A percentile compares a stretch with the other conserved stretches of the same genome.
phyloP scores from a whole-genome alignment of 2,797 vertebrate species.

The Iguana delicatissima region DNA sequence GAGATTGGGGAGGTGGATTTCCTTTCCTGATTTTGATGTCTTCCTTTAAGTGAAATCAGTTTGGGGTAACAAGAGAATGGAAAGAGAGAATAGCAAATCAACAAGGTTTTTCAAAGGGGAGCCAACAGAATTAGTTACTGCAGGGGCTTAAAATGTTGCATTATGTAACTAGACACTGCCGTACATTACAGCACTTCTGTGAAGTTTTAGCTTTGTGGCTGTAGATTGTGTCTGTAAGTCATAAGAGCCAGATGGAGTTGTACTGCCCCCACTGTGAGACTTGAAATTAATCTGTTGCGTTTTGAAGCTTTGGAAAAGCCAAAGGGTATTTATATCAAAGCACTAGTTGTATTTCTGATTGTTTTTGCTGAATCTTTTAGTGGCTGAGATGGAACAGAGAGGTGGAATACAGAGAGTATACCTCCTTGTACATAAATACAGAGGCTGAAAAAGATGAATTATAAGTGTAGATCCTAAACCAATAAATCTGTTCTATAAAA shows the following conservation, averaged over 20 bases:
- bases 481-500: not conserved
- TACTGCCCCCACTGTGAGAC: conserved; percentile 40
- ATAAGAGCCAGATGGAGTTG: conserved; percentile 30
- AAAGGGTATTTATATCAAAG: conserved; percentile 34
- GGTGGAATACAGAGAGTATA: conserved; percentile 1
- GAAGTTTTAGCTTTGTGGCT: conserved; percentile 61
- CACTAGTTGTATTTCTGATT: conserved; percentile 34
- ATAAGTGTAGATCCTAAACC: not conserved
- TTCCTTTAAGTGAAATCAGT: conserved; percentile 50
- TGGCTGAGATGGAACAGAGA: not conserved
- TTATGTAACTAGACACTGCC: conserved; percentile 53
- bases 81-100: conserved; percentile 69
- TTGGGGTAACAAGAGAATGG: conserved; percentile 23
- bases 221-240: conserved; percentile 62
- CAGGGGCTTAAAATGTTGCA: conserved; percentile 51
- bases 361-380: not conserved
- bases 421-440: not conserved
- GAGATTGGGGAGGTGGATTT: conserved; percentile 21
- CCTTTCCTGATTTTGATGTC: conserved; percentile 47
- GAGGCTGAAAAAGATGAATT: not conserved
- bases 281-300: conserved; percentile 60
- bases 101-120: conserved; percentile 47
- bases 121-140: conserved; percentile 56
- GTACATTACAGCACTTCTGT: conserved; percentile 58
- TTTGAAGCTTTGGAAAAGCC: conserved; percentile 56